Base-by-base conservation (phyloP, 2,113 vertebrate species). In the Bubalus kerabau region DNA sequence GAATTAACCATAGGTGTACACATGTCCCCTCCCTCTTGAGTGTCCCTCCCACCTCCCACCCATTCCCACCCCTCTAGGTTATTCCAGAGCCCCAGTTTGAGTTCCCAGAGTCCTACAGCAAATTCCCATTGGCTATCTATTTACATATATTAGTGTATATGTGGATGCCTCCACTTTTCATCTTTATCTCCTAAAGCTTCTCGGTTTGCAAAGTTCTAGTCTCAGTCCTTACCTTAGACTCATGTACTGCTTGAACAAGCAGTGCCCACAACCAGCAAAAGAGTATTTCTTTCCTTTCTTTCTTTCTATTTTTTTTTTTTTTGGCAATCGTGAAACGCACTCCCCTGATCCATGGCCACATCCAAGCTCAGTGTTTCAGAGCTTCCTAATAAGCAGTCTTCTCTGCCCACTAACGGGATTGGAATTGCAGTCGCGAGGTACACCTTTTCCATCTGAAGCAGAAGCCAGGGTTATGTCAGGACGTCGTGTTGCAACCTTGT, bases 401-500 rank as follows among this genome's bases (percentile, higher is more conserved):
- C 85, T 95, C 74, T 60, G 78, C 76, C 85, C 46, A 11, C 23
- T 15, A 5, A 36, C 36, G 14, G 52, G 82, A 8, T 14, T 59
- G 74, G 78, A 46, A 40, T 50, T 46, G 82, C 30, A 67, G 32
- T 1, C 3, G 54, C 32, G 10, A n/a, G 46, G 59, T n/a, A 26
- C 52, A 92, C 96, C 95, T 93, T 96, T 95, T 9, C 40, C 97
- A 93, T 90, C 87, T 71, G 87, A 46, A 90, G 84, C 74, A 87
- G 64, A 62, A 67, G 7, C 40, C 1, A 19, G 95, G 98, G 98
- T 98, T 11, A 3, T 2, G 5, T 96, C 36, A 91, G 98, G 98
- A 87, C 98, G 24, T 67, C 4, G n/a, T 98, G 98, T 97, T 71
- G 97, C 98, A 98, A 98, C 98, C 98, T 98, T 9, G 87, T 90